phyloP scores from a whole-genome alignment of 2,888 invertebrate genomes.

The Platycheirus albimanus region DNA sequence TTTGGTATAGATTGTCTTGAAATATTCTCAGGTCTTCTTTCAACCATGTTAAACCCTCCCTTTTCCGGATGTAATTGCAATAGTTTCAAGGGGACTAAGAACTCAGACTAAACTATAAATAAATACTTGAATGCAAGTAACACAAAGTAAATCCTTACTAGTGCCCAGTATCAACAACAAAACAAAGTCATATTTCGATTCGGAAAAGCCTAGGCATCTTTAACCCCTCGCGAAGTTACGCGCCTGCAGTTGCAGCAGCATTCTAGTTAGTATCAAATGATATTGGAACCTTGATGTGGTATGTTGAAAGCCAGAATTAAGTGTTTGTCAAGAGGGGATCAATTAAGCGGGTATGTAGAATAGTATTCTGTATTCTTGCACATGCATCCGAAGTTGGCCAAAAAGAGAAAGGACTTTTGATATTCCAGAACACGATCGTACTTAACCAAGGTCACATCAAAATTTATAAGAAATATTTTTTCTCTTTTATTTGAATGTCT shows the following conservation, averaged over 20 bases:
- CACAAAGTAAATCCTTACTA: no score
- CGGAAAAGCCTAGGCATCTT: no score
- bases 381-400: conserved; percentile 22
- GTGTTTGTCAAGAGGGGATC: conserved; percentile 26
- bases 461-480: background rate
- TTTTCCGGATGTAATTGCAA: no score
- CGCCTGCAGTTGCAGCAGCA: conserved; percentile 12
- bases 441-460: conserved; percentile 37
- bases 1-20: no score
- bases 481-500: conserved; percentile 15
- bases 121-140: no score
- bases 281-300: conserved; percentile 59
- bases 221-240: background rate
- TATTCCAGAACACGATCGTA: conserved; percentile 34
- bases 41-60: no score
- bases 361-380: conserved; percentile 17
- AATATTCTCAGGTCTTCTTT: no score
- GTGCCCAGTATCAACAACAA: no score
- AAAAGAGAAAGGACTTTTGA: conserved; percentile 59
- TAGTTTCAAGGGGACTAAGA: no score
- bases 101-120: no score
- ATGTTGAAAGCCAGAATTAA: conserved; percentile 28
- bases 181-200: background rate
- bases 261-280: conserved; percentile 61
- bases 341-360: conserved; percentile 47